A percentile compares a stretch with the other conserved stretches of the same genome.
phyloP scores from a whole-genome alignment of 1,140 invertebrate genomes.

The Lucilia cuprina region DNA sequence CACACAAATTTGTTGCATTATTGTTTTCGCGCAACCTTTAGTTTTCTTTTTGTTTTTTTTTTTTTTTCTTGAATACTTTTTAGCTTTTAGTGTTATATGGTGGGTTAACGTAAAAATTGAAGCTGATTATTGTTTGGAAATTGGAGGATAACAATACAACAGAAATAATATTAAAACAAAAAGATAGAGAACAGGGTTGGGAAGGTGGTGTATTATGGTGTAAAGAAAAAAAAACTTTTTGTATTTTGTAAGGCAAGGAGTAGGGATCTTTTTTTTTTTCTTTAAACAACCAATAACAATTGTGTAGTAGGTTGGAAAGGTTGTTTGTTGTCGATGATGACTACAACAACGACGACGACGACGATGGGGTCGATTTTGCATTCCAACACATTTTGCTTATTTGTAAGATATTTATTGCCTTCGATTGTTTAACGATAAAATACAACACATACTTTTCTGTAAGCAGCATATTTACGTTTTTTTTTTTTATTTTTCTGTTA shows the following conservation, averaged over 20 bases:
- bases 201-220: not conserved
- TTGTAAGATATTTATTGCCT: conserved; percentile 64
- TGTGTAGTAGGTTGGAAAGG: not conserved
- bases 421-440: conserved; percentile 60
- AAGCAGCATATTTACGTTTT: conserved; percentile 24
- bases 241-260: not conserved
- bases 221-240: not conserved
- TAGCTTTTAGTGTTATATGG: not conserved
- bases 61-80: not conserved
- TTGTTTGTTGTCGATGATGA: not conserved
- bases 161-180: not conserved
- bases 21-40: conserved; percentile 32
- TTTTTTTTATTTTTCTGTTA: not conserved
- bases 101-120: conserved; percentile 2
- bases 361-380: conserved; percentile 39
- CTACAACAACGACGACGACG: not conserved
- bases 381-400: conserved; percentile 63
- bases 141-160: not conserved
- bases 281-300: not conserved
- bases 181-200: not conserved
- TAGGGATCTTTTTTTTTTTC: not conserved
- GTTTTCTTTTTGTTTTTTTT: too few species aligned
- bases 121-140: conserved; percentile 12
- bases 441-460: conserved; percentile 34
- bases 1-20: conserved; percentile 35